Conservation (phyloP, 2,888 invertebrate genomes). For the Myathropa florea region DNA sequence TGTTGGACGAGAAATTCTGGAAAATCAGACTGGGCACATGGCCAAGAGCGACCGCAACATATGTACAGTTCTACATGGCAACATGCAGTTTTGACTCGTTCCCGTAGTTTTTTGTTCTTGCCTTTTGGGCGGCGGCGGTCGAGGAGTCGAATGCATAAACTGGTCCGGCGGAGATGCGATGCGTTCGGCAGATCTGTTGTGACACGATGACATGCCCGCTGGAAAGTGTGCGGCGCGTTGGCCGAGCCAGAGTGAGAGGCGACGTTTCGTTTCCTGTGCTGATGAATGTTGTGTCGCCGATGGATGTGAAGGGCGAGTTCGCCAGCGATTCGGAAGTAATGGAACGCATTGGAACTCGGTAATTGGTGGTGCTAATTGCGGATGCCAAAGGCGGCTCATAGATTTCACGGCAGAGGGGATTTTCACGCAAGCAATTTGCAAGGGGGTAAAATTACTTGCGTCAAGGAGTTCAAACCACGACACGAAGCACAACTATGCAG, state of each 20-base stretch:
- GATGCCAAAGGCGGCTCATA: neutral
- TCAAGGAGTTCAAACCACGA: neutral
- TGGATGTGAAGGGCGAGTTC: neutral
- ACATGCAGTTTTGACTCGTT: slow-evolving; percentile 8
- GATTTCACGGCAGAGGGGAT: neutral
- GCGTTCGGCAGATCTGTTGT: slow-evolving; percentile 52
- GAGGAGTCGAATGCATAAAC: slow-evolving; percentile 28
- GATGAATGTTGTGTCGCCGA: slow-evolving; percentile 27
- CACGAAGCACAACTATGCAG: neutral
- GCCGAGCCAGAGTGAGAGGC: neutral
- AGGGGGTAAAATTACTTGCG: neutral
- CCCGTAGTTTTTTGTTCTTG: neutral
- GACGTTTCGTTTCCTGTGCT: slow-evolving; percentile 28
- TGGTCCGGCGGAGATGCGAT: slow-evolving; percentile 41
- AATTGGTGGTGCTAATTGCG: slow-evolving; percentile 18
- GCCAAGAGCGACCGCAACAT: slow-evolving; percentile 40
- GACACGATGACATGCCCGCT: slow-evolving; percentile 51
- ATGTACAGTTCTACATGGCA: slow-evolving; percentile 19
- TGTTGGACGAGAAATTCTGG: slow-evolving; percentile 55
- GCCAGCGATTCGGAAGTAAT: neutral
- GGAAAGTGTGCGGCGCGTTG: neutral
- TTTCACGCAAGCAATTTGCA: neutral
- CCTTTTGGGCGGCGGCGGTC: neutral
- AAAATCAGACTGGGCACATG: slow-evolving; percentile 47
- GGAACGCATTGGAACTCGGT: neutral